phyloP scores from a whole-genome alignment of 2,113 vertebrate genomes.

The Microtus richardsoni region DNA sequence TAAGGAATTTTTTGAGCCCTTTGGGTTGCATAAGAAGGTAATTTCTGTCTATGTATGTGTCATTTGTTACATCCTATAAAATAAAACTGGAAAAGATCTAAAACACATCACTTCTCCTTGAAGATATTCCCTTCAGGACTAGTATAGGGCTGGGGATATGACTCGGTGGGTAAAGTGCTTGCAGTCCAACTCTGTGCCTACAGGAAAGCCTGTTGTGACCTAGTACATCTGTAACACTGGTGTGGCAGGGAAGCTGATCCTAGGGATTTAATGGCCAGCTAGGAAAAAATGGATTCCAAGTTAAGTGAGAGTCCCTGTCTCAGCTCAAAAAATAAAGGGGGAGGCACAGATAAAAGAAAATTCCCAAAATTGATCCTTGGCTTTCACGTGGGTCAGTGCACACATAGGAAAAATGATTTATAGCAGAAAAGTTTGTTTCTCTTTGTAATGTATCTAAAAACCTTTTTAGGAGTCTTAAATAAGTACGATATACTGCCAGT shows the following conservation, averaged over 20 bases:
- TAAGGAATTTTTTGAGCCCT: neutral
- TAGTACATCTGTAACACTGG: too few species aligned
- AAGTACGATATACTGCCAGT: neutral
- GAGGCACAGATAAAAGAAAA: neutral
- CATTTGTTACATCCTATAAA: neutral
- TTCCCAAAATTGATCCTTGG: neutral
- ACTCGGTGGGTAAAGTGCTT: neutral
- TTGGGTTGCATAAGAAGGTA: slow-evolving; percentile 24
- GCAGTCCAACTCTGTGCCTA: neutral
- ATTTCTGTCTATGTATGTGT: neutral
- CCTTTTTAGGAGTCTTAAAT: neutral
- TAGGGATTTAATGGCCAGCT: neutral
- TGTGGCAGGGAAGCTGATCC: neutral
- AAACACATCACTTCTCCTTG: neutral
- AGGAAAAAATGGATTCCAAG: neutral
- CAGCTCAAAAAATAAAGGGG: neutral
- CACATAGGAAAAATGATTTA: neutral
- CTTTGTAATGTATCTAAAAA: neutral
- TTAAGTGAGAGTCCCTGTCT: neutral
- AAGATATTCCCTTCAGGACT: neutral
- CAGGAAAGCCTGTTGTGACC: neutral
- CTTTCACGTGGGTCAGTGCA: neutral
- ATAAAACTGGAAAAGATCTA: neutral
- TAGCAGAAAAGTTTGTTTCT: neutral
- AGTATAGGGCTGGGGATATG: neutral